phyloP scores from a whole-genome alignment of 2,113 vertebrate species.

The Malurus melanocephalus region DNA sequence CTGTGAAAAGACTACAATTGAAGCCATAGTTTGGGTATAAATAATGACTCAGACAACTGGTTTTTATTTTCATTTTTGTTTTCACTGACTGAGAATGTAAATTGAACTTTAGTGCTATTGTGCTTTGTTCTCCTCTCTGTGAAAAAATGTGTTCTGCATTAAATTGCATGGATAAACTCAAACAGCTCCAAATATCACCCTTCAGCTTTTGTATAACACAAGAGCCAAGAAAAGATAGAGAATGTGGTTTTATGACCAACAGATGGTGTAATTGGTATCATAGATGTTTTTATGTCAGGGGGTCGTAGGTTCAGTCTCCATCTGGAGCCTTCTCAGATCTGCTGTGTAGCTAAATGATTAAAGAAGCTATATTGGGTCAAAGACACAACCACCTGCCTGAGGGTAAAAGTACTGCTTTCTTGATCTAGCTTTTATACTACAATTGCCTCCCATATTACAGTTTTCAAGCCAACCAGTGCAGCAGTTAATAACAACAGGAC shows the following conservation, averaged over 20 bases:
- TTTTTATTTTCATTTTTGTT: slow-evolving; percentile 80
- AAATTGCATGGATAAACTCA: slow-evolving; percentile 68
- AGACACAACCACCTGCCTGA: slow-evolving; percentile 56
- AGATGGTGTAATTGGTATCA: slow-evolving; percentile 78
- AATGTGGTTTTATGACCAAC: slow-evolving; percentile 76
- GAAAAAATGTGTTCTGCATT: slow-evolving; percentile 80
- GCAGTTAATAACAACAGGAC: neutral
- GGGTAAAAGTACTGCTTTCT: slow-evolving; percentile 6
- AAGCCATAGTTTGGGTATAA: slow-evolving; percentile 50
- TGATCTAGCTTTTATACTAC: neutral
- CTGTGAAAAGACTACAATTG: slow-evolving; percentile 15
- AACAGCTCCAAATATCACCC: slow-evolving; percentile 70
- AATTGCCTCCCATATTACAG: neutral
- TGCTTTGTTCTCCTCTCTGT: slow-evolving; percentile 76
- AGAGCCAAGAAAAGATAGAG: slow-evolving; percentile 73
- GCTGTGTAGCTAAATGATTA: slow-evolving; percentile 56
- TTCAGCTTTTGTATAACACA: slow-evolving; percentile 66
- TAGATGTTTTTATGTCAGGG: slow-evolving; percentile 71
- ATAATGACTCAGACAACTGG: slow-evolving; percentile 70
- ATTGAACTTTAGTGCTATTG: slow-evolving; percentile 75
- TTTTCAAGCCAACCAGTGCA: neutral
- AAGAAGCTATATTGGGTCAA: slow-evolving; percentile 55
- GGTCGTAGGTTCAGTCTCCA: slow-evolving; percentile 76
- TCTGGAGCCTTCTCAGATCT: slow-evolving; percentile 69
- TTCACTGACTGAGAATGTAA: slow-evolving; percentile 79